Base-by-base conservation (phyloP, 1,140 invertebrate genomes). In the Wiebesia pumilae region DNA sequence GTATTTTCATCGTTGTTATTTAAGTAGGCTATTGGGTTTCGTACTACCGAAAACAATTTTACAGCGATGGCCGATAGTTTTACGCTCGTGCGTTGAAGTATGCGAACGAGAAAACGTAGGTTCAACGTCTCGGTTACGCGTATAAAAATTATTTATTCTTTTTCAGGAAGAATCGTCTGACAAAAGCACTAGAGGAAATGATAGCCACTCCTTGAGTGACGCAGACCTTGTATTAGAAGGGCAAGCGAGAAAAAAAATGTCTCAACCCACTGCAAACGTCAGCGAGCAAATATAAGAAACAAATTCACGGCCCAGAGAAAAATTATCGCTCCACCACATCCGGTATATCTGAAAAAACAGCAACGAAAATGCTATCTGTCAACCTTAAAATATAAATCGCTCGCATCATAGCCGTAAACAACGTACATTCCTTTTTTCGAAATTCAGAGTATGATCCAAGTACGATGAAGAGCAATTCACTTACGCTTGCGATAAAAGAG, bases 121-220 rank as follows among this genome's bases (percentile, higher is more conserved):
- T 27, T 27, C 24, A 62, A 62, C 0, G 27, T 62, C 27, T 9
- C 0, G 33, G 7, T 71, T 10, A 21, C 7, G 40, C 38, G 21
- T 21, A 12, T 40, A 85, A 85, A 43, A 43, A 43, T 43, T 27
- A 27, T 69, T 75, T 78, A 81, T 87, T 84, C 65, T 78, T 62
- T 90, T 88, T 47, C 88, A 91, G 90, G 33, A 90, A 90, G 85
- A 85, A 75, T 54, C 82, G 88, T n/a, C 86, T 91, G 16, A 77
- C 88, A 65, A 62, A 86, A 9, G 87, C 82, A 24, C 73, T 91
- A 38, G 83, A 82, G 4, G 84, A 90, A 87, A 82, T 91, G 84
- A 84, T 91, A 33, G 88, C 88, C 58, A 87, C 87, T 58, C 80
- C 71, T 30, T 62, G 47, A 14, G 81, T 77, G 43, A 75, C 24